Evolutionary conservation across 2,797 vertebrate species (phyloP).

Genomic region (Phaenicophaeus curvirostris): DNA sequence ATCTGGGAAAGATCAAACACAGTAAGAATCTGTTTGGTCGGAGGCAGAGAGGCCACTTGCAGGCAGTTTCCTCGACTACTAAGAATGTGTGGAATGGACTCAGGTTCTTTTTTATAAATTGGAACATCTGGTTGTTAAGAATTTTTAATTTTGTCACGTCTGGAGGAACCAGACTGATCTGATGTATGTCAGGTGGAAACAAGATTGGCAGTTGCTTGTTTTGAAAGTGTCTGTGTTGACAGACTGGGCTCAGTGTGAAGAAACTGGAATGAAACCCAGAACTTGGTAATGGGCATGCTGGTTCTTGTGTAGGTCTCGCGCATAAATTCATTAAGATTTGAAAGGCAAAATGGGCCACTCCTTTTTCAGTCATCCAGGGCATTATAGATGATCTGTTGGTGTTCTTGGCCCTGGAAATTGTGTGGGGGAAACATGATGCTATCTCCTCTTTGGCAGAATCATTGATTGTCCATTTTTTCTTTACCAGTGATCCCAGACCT

Average conservation of each 20-base stretch:
- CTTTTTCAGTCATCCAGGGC: not conserved
- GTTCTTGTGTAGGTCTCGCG: not conserved
- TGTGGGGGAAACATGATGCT: not conserved
- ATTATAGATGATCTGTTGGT: not conserved
- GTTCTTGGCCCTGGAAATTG: not conserved
- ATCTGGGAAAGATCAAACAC: not conserved
- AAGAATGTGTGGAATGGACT: not conserved
- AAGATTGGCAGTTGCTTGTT: not conserved
- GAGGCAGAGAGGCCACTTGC: not conserved
- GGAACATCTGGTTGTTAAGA: not conserved
- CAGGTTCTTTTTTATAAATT: not conserved
- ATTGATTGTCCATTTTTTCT: not conserved
- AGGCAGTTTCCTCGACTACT: not conserved
- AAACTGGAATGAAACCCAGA: not conserved
- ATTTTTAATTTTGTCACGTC: not conserved
- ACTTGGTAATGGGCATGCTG: not conserved
- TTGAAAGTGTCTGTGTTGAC: not conserved
- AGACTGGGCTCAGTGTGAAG: not conserved
- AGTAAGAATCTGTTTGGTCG: not conserved
- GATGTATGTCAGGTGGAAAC: not conserved
- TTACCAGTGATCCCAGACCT: not conserved
- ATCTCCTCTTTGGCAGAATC: not conserved
- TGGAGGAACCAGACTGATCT: not conserved
- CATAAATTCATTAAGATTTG: slow-evolving; percentile 23
- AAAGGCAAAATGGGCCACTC: slow-evolving; percentile 14